Evolutionary conservation across 2,797 vertebrate genomes (phyloP).

Genomic region (Notolepis coatsorum): DNA sequence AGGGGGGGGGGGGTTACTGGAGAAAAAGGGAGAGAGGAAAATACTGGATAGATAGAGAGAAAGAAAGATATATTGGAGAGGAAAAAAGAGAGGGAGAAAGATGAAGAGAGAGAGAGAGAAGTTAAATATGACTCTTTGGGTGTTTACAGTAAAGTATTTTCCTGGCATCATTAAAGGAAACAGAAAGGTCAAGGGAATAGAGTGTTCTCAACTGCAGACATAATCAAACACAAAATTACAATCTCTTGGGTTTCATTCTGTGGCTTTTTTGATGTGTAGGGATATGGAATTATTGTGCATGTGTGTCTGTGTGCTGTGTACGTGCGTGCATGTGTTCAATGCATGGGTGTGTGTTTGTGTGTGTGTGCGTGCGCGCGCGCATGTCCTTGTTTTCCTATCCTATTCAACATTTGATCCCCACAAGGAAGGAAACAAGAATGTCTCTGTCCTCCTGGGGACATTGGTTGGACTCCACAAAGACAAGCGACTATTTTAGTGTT

Average conservation of each 20-base stretch:
- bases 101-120: conserved; percentile 24
- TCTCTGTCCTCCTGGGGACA: too few species aligned
- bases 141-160: conserved; percentile 26
- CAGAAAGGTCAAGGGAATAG: conserved; percentile 11
- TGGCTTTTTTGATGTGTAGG: conserved; percentile 30
- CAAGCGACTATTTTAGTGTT: too few species aligned
- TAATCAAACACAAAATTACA: conserved; percentile 15
- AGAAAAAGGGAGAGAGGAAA: background rate
- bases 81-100: conserved; percentile 7
- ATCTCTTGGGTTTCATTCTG: conserved; percentile 12
- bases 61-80: too few species aligned
- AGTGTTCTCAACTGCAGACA: conserved; percentile 22
- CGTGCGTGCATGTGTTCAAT: conserved; percentile 6
- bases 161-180: conserved; percentile 39
- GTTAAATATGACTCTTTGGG: conserved; percentile 29
- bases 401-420: too few species aligned
- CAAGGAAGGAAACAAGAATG: too few species aligned
- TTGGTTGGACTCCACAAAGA: too few species aligned
- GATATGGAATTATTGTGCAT: conserved; percentile 7
- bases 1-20: too few species aligned
- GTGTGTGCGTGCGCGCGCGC: conserved; percentile 17
- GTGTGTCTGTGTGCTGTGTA: conserved; percentile 22
- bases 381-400: too few species aligned
- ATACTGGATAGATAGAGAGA: background rate
- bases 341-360: conserved; percentile 11